These are phyloP conservation scores for Malacoraja senta DNA, from an alignment of 2,797 vertebrate species.

Conservation along the genomic window DNA sequence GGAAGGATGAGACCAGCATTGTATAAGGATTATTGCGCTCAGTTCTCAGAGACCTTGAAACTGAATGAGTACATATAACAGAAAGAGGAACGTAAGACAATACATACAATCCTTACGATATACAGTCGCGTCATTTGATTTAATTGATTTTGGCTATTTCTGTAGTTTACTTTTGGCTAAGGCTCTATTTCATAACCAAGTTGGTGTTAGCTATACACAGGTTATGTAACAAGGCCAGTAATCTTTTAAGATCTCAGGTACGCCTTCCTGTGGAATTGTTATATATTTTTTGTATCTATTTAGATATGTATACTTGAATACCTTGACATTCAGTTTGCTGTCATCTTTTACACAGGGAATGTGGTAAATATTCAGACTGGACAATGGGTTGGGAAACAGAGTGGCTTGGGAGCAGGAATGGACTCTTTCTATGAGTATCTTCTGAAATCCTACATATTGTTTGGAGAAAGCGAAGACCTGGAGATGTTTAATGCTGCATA, in stretches of 20 bases:
- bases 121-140: neutral
- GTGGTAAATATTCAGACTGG: conserved; percentile 97
- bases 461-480: conserved; percentile 89
- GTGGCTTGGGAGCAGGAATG: conserved; percentile 86
- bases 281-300: neutral
- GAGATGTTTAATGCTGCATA: conserved; percentile 88
- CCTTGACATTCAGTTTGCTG: neutral
- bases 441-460: conserved; percentile 94
- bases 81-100: neutral
- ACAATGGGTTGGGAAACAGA: conserved; percentile 92
- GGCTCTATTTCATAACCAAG: neutral
- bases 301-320: neutral
- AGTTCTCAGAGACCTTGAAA: neutral
- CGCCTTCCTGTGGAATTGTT: neutral
- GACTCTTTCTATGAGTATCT: conserved; percentile 97
- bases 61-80: neutral
- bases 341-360: conserved; percentile 64
- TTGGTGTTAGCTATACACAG: too few relatives aligned
- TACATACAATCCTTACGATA: neutral
- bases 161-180: neutral
- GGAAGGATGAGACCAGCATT: too few relatives aligned
- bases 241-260: neutral
- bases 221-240: neutral
- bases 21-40: neutral
- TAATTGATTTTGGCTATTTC: neutral